Evolutionary conservation across 2,888 invertebrate species (phyloP).

Genomic region (Coremacera marginata): DNA sequence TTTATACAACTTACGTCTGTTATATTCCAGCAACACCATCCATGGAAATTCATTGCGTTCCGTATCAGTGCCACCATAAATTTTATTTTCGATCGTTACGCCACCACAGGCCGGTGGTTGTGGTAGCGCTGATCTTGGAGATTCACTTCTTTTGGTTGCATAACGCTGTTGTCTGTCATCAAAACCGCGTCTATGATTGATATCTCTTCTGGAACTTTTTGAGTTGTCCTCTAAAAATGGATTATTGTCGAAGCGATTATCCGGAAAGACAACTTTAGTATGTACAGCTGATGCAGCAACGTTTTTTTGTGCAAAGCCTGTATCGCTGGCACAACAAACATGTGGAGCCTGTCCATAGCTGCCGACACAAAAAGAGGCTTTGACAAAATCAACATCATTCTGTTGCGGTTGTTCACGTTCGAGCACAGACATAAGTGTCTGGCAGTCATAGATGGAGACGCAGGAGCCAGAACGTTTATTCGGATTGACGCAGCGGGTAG

Average conservation of each 20-base stretch:
- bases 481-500: constrained; percentile 72
- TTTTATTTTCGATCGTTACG: constrained; percentile 70
- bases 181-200: neutral
- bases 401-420: constrained; percentile 52
- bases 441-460: constrained; percentile 62
- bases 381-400: constrained; percentile 56
- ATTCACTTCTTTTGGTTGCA: constrained; percentile 4
- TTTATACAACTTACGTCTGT: constrained; percentile 54
- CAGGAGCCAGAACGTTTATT: constrained; percentile 62
- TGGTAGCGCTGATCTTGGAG: constrained; percentile 51
- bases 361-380: constrained; percentile 58
- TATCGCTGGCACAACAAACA: constrained; percentile 64
- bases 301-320: constrained; percentile 51
- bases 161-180: neutral
- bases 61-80: constrained; percentile 74
- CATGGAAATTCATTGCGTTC: constrained; percentile 78
- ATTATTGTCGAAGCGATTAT: neutral
- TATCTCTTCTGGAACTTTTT: neutral
- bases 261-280: neutral
- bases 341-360: constrained; percentile 57
- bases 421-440: constrained; percentile 56
- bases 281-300: neutral
- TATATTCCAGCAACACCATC: constrained; percentile 77
- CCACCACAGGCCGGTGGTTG: constrained; percentile 63
- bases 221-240: too few relatives aligned